Evolutionary conservation across 2,797 vertebrate genomes (phyloP).

Genomic region (Anguilla obscura): DNA sequence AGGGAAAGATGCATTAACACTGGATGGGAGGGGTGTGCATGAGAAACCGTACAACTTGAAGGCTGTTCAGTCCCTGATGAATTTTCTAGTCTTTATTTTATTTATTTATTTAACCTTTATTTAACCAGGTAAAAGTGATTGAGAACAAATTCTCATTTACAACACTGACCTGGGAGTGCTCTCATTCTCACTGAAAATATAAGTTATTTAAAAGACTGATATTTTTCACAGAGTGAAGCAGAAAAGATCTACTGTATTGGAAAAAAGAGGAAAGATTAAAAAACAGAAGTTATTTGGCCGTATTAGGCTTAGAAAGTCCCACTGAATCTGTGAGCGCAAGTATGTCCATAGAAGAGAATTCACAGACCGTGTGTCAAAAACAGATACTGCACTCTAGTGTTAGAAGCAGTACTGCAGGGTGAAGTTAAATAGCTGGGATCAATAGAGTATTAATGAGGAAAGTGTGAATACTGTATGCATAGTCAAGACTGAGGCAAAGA

Average conservation of each 20-base stretch:
- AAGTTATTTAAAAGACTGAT: background rate
- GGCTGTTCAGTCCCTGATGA: slow-evolving; percentile 40
- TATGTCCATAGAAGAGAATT: background rate
- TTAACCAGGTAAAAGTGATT: too few species aligned
- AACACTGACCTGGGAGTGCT: background rate
- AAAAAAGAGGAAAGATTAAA: background rate
- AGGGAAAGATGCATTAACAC: background rate
- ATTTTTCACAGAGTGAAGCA: background rate
- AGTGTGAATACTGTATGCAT: background rate
- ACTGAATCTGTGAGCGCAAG: background rate
- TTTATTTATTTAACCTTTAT: too few species aligned
- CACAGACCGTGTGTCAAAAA: background rate
- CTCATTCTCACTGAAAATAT: background rate
- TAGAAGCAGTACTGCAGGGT: slow-evolving; percentile 3
- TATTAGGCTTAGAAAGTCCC: background rate
- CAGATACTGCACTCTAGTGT: slow-evolving; percentile 38
- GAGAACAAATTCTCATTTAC: too few species aligned
- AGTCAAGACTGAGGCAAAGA: background rate
- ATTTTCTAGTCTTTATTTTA: slow-evolving; percentile 20
- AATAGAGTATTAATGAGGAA: background rate
- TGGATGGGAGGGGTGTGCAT: slow-evolving; percentile 26
- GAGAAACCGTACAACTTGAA: slow-evolving; percentile 26
- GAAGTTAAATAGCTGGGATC: background rate
- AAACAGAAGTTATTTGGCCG: background rate
- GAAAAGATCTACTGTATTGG: background rate